Evolutionary conservation across 2,113 vertebrate genomes (phyloP).

Genomic region (Agapornis roseicollis): DNA sequence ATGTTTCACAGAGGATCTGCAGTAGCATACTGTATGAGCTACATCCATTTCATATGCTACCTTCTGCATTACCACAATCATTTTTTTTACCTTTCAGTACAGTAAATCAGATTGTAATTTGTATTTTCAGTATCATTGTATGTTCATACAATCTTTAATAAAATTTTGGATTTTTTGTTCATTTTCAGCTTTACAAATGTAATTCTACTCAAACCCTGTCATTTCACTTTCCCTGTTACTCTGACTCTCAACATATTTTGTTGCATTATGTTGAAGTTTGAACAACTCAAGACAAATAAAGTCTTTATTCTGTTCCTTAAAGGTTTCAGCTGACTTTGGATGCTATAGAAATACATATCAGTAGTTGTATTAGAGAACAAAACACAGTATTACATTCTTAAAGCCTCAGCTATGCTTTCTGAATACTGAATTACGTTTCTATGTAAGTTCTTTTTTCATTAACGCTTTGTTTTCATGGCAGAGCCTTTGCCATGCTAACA

Average conservation of each 20-base stretch:
- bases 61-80: background rate
- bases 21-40: background rate
- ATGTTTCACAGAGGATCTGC: background rate
- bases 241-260: background rate
- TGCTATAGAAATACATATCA: background rate
- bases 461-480: background rate
- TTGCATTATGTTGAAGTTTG: background rate
- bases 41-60: background rate
- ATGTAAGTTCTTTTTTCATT: background rate
- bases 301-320: background rate
- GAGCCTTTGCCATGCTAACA: background rate
- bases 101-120: background rate
- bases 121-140: background rate
- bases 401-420: background rate
- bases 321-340: background rate
- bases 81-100: background rate
- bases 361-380: background rate
- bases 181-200: background rate
- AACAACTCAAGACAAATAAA: background rate
- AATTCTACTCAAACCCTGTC: background rate
- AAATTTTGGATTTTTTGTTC: background rate
- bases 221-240: background rate
- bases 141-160: background rate
- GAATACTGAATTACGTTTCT: background rate
- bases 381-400: background rate